A percentile compares a stretch with the other conserved stretches of the same genome.
Conservation (phyloP, 2,888 invertebrate species). For the Pteria penguin region DNA sequence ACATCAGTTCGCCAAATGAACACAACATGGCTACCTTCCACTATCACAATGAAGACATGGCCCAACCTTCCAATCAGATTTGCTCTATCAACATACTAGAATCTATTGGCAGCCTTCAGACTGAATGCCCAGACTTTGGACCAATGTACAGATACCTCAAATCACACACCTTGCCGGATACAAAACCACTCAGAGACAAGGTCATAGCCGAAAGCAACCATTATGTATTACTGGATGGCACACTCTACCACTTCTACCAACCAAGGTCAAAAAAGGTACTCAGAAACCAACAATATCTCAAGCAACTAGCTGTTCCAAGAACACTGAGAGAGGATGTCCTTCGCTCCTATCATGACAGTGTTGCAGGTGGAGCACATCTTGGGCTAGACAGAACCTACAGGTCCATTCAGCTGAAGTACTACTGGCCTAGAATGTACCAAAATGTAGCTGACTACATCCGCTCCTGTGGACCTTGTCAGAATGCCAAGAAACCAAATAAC, state of each 20-base stretch:
- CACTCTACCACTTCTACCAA: neutral
- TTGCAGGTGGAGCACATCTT: too few species aligned
- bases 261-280: neutral
- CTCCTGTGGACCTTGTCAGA: slow-evolving; percentile 43
- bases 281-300: slow-evolving; percentile 3
- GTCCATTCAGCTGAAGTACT: too few species aligned
- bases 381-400: too few species aligned
- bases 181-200: neutral
- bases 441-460: too few species aligned
- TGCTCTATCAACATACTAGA: neutral
- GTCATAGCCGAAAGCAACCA: neutral
- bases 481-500: slow-evolving; percentile 4
- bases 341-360: too few species aligned
- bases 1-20: neutral
- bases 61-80: neutral
- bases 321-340: too few species aligned
- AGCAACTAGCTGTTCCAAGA: slow-evolving; percentile 40
- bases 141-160: neutral
- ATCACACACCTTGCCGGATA: neutral
- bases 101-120: neutral
- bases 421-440: too few species aligned
- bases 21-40: slow-evolving; percentile 5
- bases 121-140: neutral
- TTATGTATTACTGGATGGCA: neutral
- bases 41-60: too few species aligned